Evolutionary conservation across 53 echinoderm and acorn worm genomes (phyloP).

Genomic region (Paelopatides confundens): DNA sequence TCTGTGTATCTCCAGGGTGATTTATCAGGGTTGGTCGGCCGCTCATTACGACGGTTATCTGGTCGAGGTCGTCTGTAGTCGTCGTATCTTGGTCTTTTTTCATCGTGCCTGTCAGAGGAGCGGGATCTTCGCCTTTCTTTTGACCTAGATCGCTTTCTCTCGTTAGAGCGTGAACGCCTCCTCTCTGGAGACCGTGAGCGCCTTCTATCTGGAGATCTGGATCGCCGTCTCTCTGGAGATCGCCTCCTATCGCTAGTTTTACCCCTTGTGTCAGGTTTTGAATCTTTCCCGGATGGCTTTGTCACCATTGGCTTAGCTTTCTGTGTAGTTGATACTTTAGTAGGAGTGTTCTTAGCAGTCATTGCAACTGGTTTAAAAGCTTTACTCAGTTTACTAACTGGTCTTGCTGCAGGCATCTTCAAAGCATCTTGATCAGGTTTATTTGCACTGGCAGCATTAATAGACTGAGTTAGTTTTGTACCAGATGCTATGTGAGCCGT

Average conservation of each 20-base stretch:
- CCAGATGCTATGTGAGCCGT: neutral
- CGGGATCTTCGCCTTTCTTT: neutral
- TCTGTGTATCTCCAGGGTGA: neutral
- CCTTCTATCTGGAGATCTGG: neutral
- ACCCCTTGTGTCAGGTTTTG: neutral
- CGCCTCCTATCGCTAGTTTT: neutral
- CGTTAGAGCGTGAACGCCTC: neutral
- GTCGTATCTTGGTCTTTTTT: neutral
- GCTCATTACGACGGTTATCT: slow-evolving; percentile 3
- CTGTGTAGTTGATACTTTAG: neutral
- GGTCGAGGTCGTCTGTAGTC: neutral
- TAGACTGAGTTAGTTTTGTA: neutral
- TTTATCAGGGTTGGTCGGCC: neutral
- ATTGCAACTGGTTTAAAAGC: neutral
- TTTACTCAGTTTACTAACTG: neutral
- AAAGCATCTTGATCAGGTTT: neutral
- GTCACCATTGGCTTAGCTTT: neutral
- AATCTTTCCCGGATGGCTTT: neutral
- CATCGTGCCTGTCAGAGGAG: slow-evolving; percentile 7
- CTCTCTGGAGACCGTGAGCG: slow-evolving; percentile 4
- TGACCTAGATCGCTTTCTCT: neutral
- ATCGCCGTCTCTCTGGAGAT: neutral
- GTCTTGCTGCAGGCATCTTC: neutral
- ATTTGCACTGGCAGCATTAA: neutral
- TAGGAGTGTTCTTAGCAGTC: neutral